Conservation (phyloP, 2,888 invertebrate species). For the Eristalis arbustorum region DNA sequence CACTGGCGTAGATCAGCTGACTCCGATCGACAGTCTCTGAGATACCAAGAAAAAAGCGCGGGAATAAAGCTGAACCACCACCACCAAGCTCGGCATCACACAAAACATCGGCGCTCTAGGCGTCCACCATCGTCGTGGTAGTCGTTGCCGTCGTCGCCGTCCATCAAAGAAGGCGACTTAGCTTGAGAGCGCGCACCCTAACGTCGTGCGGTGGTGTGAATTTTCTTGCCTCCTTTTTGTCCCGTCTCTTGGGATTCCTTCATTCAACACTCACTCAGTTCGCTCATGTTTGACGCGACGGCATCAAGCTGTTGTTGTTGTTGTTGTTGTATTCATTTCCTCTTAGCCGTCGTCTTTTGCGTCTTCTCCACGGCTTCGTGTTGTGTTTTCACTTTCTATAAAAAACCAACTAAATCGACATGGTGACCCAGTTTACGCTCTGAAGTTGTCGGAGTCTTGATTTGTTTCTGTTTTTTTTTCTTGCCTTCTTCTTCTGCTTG, state of each 20-base stretch:
- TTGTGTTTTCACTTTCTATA: constrained; percentile 71
- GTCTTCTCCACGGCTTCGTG: constrained; percentile 49
- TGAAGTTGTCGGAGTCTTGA: constrained; percentile 64
- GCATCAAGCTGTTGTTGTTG: constrained; percentile 8
- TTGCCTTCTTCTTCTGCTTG: not conserved
- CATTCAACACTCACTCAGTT: not conserved
- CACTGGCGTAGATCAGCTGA: constrained; percentile 53
- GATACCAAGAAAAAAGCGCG: constrained; percentile 48
- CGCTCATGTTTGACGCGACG: not conserved
- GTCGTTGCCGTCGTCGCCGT: constrained; percentile 7
- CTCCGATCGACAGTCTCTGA: constrained; percentile 20
- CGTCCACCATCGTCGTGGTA: constrained; percentile 16
- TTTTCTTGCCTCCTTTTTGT: constrained; percentile 2
- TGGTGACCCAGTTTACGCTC: constrained; percentile 68
- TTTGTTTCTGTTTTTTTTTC: constrained; percentile 11
- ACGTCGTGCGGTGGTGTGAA: constrained; percentile 24
- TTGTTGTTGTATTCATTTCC: constrained; percentile 28
- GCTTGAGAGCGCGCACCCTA: constrained; percentile 13
- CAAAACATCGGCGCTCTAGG: not conserved
- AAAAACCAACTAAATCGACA: constrained; percentile 68
- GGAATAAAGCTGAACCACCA: constrained; percentile 33
- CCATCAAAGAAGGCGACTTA: constrained; percentile 37
- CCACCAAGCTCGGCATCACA: not conserved
- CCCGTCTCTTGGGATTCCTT: not conserved
- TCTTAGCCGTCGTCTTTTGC: constrained; percentile 15